A percentile compares a stretch with the other conserved stretches of the same genome.
phyloP scores from a whole-genome alignment of 2,888 invertebrate genomes.

The Rhagonycha fulva region DNA sequence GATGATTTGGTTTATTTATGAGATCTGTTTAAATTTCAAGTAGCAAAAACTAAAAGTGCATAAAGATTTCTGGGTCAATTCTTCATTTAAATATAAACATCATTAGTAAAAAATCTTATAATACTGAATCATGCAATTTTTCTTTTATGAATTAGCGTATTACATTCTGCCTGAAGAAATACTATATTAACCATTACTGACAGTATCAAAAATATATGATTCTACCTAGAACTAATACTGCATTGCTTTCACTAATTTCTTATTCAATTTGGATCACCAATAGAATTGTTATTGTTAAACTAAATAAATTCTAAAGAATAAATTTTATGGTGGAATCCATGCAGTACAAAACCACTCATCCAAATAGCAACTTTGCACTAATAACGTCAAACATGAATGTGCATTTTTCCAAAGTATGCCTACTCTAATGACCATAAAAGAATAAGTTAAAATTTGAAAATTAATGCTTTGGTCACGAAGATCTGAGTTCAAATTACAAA shows the following conservation, averaged over 20 bases:
- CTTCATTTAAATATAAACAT: neutral
- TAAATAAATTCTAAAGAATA: neutral
- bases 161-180: neutral
- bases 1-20: conserved; percentile 1
- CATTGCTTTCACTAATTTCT: neutral
- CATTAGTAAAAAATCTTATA: neutral
- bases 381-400: neutral
- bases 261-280: neutral
- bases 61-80: neutral
- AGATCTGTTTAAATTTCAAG: neutral
- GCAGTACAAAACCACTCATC: neutral
- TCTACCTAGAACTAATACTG: neutral
- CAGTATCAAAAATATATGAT: neutral
- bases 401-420: neutral
- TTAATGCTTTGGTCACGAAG: neutral
- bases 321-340: neutral
- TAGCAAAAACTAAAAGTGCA: neutral
- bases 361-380: neutral
- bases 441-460: neutral
- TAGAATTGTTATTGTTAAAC: neutral
- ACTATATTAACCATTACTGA: neutral
- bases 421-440: neutral
- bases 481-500: neutral
- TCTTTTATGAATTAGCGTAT: too few relatives aligned
- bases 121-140: neutral